These are phyloP conservation scores for Paracanthobrama guichenoti DNA, from an alignment of 2,113 vertebrate species.

Conservation along the genomic window DNA sequence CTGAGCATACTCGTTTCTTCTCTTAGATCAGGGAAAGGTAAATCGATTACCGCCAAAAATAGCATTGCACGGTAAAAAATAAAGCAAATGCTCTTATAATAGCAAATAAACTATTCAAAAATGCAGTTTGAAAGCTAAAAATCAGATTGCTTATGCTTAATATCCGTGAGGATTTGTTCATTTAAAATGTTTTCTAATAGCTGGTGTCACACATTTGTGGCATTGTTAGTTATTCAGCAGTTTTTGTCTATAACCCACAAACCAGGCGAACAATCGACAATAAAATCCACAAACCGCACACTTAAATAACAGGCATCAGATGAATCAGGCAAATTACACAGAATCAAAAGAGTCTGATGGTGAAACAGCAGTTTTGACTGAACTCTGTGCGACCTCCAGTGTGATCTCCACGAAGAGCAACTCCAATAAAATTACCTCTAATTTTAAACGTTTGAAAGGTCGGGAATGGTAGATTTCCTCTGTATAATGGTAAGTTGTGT, in stretches of 20 bases:
- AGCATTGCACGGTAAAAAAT: neutral
- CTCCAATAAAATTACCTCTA: slow-evolving; percentile 41
- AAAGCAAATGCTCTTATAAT: no score
- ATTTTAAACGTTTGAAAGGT: slow-evolving; percentile 48
- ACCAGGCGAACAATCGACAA: slow-evolving; percentile 2
- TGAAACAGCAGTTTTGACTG: slow-evolving; percentile 22
- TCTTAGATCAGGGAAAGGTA: neutral
- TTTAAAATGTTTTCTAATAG: neutral
- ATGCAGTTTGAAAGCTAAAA: neutral
- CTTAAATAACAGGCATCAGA: slow-evolving; percentile 17
- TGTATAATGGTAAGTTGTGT: slow-evolving; percentile 47
- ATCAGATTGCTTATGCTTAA: neutral
- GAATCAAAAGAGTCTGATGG: neutral
- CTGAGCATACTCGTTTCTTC: neutral
- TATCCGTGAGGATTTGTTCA: neutral
- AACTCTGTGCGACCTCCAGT: slow-evolving; percentile 46
- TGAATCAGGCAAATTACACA: slow-evolving; percentile 3
- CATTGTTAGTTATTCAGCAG: neutral
- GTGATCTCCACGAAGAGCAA: neutral
- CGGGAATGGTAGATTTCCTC: slow-evolving; percentile 54
- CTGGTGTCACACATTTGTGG: neutral
- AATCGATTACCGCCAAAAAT: neutral
- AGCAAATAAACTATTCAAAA: neutral
- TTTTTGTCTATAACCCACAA: slow-evolving; percentile 10
- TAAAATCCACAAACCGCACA: neutral